These are phyloP conservation scores for Ecliptopera silaceata DNA, from an alignment of 2,888 invertebrate genomes.

Conservation along the genomic window DNA sequence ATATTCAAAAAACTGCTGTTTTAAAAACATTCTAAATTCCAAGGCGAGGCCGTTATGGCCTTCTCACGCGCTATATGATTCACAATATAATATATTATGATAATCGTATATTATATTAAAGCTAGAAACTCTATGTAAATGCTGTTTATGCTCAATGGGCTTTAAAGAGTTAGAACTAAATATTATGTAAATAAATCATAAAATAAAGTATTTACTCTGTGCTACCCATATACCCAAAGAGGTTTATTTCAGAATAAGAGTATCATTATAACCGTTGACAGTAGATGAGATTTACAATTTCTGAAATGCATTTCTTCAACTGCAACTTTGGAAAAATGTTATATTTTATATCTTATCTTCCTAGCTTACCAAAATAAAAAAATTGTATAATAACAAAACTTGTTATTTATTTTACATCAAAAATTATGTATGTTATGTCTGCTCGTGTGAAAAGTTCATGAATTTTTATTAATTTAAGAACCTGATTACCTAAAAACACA, in stretches of 20 bases:
- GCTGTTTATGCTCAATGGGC: slow-evolving; percentile 15
- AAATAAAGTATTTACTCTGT: slow-evolving; percentile 34
- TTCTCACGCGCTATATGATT: background rate
- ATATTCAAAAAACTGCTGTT: no score
- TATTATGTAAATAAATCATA: slow-evolving; percentile 47
- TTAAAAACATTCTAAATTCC: background rate
- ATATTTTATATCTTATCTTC: slow-evolving; percentile 9
- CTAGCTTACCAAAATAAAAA: no score
- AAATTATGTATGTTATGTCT: no score
- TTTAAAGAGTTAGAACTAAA: slow-evolving; percentile 12
- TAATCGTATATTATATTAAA: background rate
- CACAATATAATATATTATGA: background rate
- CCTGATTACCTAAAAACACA: no score
- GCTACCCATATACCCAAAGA: slow-evolving; percentile 45
- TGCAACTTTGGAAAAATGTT: slow-evolving; percentile 47
- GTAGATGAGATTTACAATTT: slow-evolving; percentile 45
- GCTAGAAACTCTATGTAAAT: background rate
- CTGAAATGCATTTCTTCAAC: slow-evolving; percentile 54
- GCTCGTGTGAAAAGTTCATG: no score
- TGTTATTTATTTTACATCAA: no score
- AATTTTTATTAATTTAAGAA: no score
- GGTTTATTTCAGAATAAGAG: slow-evolving; percentile 44
- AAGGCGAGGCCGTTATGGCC: background rate
- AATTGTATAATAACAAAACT: no score
- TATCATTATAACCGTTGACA: slow-evolving; percentile 44